Conservation (phyloP, 2,113 vertebrate species). For the Elephantulus edwardii region DNA sequence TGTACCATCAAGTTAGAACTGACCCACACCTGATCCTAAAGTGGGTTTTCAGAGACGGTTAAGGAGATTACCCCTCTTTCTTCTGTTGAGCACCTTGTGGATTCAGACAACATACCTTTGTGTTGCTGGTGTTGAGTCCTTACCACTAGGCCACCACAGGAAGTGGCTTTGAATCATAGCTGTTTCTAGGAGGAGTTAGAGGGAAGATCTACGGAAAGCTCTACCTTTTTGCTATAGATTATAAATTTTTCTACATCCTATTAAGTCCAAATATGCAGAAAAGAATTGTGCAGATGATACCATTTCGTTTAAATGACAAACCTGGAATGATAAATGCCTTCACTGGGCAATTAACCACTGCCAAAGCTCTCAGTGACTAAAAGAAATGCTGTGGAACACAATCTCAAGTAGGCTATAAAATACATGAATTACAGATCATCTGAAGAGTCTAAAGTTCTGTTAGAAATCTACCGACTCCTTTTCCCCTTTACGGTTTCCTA, state of each 20-base stretch:
- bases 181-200: slow-evolving; percentile 34
- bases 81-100: too few relatives aligned
- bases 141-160: too few relatives aligned
- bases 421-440: slow-evolving; percentile 37
- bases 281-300: slow-evolving; percentile 7
- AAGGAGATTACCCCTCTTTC: too few relatives aligned
- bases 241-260: slow-evolving; percentile 24
- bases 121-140: too few relatives aligned
- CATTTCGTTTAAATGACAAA: slow-evolving; percentile 60
- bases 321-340: slow-evolving; percentile 58
- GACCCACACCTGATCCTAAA: too few relatives aligned
- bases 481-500: slow-evolving; percentile 6
- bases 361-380: slow-evolving; percentile 48
- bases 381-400: slow-evolving; percentile 53
- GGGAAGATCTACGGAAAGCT: slow-evolving; percentile 18
- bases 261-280: slow-evolving; percentile 48
- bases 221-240: neutral
- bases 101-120: too few relatives aligned
- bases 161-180: too few relatives aligned
- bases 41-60: too few relatives aligned
- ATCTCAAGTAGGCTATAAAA: slow-evolving; percentile 57
- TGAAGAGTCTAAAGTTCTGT: slow-evolving; percentile 1
- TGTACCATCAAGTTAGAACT: too few relatives aligned
- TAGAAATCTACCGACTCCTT: slow-evolving; percentile 52
- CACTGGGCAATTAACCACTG: slow-evolving; percentile 61